Evolutionary conservation across 2,888 invertebrate genomes (phyloP).

Genomic region (Nemotelus nigrinus): DNA sequence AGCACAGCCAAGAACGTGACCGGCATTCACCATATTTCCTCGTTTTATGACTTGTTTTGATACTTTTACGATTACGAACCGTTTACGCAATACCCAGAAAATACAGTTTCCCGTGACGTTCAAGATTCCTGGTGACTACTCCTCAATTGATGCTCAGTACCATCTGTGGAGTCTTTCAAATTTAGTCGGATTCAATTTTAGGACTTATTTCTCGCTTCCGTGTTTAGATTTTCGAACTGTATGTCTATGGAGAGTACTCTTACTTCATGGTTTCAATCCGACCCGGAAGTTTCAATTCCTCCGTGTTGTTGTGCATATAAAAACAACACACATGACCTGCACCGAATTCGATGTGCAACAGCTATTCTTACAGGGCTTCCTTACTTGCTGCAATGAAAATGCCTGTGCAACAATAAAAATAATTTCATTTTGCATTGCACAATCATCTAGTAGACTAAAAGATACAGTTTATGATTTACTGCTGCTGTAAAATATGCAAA

Average conservation of each 20-base stretch:
- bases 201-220: not conserved
- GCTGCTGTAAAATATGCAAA: slow-evolving; percentile 37
- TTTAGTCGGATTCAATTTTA: slow-evolving; percentile 33
- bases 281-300: not conserved
- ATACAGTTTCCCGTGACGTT: slow-evolving; percentile 62
- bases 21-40: slow-evolving; percentile 58
- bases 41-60: slow-evolving; percentile 66
- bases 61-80: slow-evolving; percentile 66
- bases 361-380: not conserved
- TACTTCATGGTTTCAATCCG: not conserved
- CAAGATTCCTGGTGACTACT: slow-evolving; percentile 46
- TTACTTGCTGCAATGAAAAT: not conserved
- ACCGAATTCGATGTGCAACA: not conserved
- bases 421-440: not conserved
- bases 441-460: slow-evolving; percentile 19
- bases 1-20: not conserved
- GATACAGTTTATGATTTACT: slow-evolving; percentile 37
- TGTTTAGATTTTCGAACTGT: not conserved
- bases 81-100: slow-evolving; percentile 66
- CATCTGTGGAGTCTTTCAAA: slow-evolving; percentile 7
- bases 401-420: not conserved
- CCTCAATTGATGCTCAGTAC: not conserved
- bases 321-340: not conserved
- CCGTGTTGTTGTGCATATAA: not conserved
- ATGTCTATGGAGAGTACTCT: no score